Percentiles rank a stretch among this genome's conserved stretches.
Conservation (phyloP, 2,888 invertebrate species). For the Odontocerum albicorne region DNA sequence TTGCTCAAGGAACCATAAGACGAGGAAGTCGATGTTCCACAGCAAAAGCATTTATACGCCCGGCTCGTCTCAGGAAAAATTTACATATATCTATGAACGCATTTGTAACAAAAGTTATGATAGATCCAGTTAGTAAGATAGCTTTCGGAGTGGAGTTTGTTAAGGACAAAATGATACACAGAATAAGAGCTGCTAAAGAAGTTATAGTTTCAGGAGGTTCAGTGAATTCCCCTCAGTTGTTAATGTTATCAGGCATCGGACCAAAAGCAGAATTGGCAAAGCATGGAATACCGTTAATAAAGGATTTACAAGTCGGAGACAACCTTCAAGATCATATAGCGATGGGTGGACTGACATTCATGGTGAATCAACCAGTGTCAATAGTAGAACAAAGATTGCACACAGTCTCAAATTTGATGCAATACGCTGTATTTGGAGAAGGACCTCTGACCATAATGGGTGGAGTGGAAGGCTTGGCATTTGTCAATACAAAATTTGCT, state of each 20-base stretch:
- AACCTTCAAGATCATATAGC: constrained; percentile 91
- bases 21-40: constrained; percentile 86
- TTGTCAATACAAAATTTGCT: constrained; percentile 84
- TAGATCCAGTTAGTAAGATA: constrained; percentile 71
- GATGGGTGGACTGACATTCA: constrained; percentile 80
- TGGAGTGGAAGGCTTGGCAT: constrained; percentile 87
- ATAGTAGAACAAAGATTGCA: constrained; percentile 80
- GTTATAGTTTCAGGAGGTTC: constrained; percentile 90
- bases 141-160: constrained; percentile 84
- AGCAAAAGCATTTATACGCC: constrained; percentile 83
- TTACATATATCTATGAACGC: constrained; percentile 83
- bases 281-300: constrained; percentile 75
- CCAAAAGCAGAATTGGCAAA: constrained; percentile 71
- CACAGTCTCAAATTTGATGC: constrained; percentile 75
- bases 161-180: constrained; percentile 69
- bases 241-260: constrained; percentile 92
- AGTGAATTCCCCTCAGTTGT: constrained; percentile 88
- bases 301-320: constrained; percentile 80
- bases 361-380: constrained; percentile 76
- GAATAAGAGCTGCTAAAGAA: constrained; percentile 79
- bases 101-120: constrained; percentile 74
- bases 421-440: constrained; percentile 81
- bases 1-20: constrained; percentile 78
- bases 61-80: constrained; percentile 77
- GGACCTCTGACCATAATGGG: constrained; percentile 86